phyloP scores from a whole-genome alignment of 2,113 vertebrate species.

The Syngnathus floridae region DNA sequence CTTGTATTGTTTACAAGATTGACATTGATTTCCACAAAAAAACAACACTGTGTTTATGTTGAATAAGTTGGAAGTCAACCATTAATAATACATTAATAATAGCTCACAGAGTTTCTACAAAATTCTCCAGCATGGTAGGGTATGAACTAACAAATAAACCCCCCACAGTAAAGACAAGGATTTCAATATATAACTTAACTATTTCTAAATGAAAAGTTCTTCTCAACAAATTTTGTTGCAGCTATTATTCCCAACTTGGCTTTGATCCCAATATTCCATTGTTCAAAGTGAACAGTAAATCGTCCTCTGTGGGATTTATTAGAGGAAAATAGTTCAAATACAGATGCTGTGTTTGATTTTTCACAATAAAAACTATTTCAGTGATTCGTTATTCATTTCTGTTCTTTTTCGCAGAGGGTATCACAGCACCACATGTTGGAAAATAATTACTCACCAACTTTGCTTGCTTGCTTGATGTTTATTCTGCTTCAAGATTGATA shows the following conservation, averaged over 20 bases:
- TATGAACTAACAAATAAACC: conserved; percentile 8
- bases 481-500: not conserved
- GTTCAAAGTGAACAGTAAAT: conserved; percentile 9
- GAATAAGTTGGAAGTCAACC: no score
- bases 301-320: conserved; percentile 24
- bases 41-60: no score
- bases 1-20: no score
- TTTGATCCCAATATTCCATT: not conserved
- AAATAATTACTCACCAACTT: conserved; percentile 8
- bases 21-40: no score
- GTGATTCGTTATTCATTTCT: conserved; percentile 16
- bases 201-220: conserved; percentile 12
- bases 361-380: not conserved
- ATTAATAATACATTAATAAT: not conserved
- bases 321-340: conserved; percentile 10
- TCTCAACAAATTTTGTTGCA: not conserved
- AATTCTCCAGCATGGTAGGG: not conserved
- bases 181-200: conserved; percentile 13
- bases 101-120: not conserved
- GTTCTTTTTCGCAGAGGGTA: conserved; percentile 10
- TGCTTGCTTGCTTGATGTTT: not conserved
- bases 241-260: not conserved
- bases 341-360: conserved; percentile 16
- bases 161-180: conserved; percentile 8
- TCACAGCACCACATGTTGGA: conserved; percentile 12